A percentile compares a stretch with the other conserved stretches of the same genome.
These are phyloP conservation scores for Ia io DNA, from an alignment of 2,113 vertebrate species.

Conservation along the genomic window DNA sequence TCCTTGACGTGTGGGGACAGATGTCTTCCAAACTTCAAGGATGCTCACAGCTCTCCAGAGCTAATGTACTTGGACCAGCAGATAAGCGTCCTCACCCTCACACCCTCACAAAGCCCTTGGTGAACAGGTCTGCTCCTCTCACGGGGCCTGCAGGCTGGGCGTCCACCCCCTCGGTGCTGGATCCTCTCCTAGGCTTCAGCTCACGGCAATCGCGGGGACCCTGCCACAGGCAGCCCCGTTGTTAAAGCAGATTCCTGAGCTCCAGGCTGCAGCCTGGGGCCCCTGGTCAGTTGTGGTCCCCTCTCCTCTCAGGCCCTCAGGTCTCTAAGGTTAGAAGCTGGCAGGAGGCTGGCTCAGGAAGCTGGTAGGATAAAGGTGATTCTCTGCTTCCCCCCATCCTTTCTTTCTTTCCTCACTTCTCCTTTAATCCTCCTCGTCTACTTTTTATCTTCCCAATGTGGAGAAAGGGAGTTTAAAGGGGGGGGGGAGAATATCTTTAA, in stretches of 20 bases:
- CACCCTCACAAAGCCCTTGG: too few relatives aligned
- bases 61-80: not conserved
- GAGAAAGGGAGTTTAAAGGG: not conserved
- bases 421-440: not conserved
- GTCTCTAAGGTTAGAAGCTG: not conserved
- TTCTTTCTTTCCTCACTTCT: not conserved
- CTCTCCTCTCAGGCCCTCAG: too few relatives aligned
- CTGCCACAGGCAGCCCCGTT: accelerated
- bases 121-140: not conserved
- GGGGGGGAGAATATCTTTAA: not conserved
- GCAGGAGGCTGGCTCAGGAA: not conserved
- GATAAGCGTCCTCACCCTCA: not conserved
- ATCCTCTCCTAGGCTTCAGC: not conserved
- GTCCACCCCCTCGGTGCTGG: not conserved
- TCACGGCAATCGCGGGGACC: not conserved
- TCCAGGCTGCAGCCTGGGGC: too few relatives aligned
- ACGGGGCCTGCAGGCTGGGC: not conserved
- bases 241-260: not conserved
- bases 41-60: not conserved
- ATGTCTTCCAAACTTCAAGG: not conserved
- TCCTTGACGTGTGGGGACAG: accelerated
- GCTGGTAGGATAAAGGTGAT: too few relatives aligned
- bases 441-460: not conserved
- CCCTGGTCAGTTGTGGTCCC: too few relatives aligned
- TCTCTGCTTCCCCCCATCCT: not conserved